Evolutionary conservation across 2,888 invertebrate species (phyloP).

Genomic region (Calameuta filiformis): DNA sequence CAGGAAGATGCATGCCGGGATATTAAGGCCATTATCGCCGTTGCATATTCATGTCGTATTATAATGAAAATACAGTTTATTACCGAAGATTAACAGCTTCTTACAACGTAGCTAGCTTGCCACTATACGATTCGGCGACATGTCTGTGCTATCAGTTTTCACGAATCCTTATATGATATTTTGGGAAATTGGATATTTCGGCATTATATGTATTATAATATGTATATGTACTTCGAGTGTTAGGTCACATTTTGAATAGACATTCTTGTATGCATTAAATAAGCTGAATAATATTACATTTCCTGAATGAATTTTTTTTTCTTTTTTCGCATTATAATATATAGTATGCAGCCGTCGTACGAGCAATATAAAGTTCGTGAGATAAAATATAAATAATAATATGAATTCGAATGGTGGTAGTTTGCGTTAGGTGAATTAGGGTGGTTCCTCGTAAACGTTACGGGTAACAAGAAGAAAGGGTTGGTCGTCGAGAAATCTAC

Average conservation of each 20-base stretch:
- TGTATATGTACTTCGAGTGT: too few species aligned
- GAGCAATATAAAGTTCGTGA: background rate
- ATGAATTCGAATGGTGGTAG: background rate
- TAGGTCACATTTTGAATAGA: too few species aligned
- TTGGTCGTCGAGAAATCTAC: slow-evolving; percentile 50
- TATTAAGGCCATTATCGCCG: slow-evolving; percentile 67
- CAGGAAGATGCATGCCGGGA: slow-evolving; percentile 65
- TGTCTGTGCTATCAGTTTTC: background rate
- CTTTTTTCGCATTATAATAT: background rate
- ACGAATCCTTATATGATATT: background rate
- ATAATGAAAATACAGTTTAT: slow-evolving; percentile 67
- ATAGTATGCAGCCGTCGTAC: background rate
- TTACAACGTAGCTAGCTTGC: slow-evolving; percentile 60
- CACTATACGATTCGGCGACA: slow-evolving; percentile 13
- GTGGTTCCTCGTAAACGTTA: background rate
- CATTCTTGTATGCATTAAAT: too few species aligned
- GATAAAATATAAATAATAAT: background rate
- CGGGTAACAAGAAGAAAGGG: background rate
- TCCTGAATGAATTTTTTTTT: background rate
- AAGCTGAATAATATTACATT: too few species aligned
- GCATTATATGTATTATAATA: background rate
- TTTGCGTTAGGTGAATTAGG: background rate
- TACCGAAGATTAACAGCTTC: slow-evolving; percentile 67
- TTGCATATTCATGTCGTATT: slow-evolving; percentile 67
- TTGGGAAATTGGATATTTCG: background rate